Evolutionary conservation across 2,888 invertebrate genomes (phyloP).

Genomic region (Lypha dubia): DNA sequence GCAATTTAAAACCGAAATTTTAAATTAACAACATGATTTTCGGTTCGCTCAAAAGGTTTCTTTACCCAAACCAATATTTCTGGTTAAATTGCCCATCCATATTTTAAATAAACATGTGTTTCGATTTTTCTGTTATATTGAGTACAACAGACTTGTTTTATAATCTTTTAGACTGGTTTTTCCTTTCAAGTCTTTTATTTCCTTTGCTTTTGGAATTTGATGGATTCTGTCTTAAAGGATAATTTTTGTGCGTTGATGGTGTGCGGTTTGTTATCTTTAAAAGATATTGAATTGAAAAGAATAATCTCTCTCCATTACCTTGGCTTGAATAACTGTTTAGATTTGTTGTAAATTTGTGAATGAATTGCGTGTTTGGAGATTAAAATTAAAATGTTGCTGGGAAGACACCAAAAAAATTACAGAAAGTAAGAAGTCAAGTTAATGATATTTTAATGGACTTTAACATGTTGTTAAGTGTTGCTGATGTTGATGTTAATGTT

Average conservation of each 20-base stretch:
- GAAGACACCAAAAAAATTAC: conserved; percentile 8
- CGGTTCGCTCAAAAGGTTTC: conserved; percentile 63
- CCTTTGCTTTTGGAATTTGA: neutral
- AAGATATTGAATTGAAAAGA: conserved; percentile 28
- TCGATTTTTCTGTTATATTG: neutral
- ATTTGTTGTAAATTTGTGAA: conserved; percentile 46
- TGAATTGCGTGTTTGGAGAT: conserved; percentile 61
- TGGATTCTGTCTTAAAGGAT: conserved; percentile 37
- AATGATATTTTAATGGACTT: conserved; percentile 66
- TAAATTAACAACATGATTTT: conserved; percentile 39
- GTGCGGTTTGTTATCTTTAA: conserved; percentile 36
- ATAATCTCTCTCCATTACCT: neutral
- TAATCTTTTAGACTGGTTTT: neutral
- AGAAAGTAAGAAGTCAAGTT: conserved; percentile 53
- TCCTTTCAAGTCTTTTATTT: neutral
- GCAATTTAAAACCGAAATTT: neutral
- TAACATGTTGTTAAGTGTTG: conserved; percentile 60
- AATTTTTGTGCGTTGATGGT: neutral
- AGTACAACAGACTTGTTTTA: neutral
- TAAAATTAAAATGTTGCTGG: conserved; percentile 22
- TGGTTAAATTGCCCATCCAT: conserved; percentile 39
- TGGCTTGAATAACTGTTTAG: conserved; percentile 33
- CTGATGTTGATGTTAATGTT: conserved; percentile 53
- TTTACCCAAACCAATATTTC: conserved; percentile 55
- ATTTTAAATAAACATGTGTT: conserved; percentile 48